phyloP scores from a whole-genome alignment of 2,888 invertebrate species.

The Agriopis leucophaearia region DNA sequence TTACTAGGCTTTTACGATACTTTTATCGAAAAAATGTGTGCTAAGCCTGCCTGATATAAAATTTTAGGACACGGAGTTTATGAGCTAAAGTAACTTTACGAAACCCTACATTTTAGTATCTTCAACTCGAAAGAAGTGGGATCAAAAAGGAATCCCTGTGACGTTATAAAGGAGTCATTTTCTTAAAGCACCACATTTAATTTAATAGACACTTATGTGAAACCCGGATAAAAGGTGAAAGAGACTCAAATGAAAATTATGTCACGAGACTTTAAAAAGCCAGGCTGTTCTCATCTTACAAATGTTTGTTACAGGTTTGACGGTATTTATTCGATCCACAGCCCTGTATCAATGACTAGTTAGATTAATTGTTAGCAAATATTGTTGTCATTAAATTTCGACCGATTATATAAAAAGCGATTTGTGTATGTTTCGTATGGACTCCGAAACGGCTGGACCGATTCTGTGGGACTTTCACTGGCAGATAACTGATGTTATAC shows the following conservation, averaged over 20 bases:
- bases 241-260: constrained; percentile 45
- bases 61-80: constrained; percentile 23
- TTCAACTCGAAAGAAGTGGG: constrained; percentile 53
- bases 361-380: no score
- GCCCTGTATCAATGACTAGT: no score
- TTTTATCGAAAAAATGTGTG: constrained; percentile 14
- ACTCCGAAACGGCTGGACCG: no score
- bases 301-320: constrained; percentile 13
- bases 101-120: constrained; percentile 42
- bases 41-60: constrained; percentile 21
- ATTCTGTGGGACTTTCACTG: no score
- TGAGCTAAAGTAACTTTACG: constrained; percentile 32
- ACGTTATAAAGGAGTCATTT: constrained; percentile 64
- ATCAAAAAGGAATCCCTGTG: constrained; percentile 64
- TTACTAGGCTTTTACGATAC: constrained; percentile 2
- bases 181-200: constrained; percentile 66
- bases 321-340: neutral
- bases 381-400: no score
- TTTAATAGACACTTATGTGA: constrained; percentile 64
- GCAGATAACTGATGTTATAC: no score
- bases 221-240: constrained; percentile 52
- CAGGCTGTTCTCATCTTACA: constrained; percentile 8
- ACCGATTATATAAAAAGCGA: no score
- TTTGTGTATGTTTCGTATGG: no score
- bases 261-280: constrained; percentile 28